Base-by-base conservation (phyloP, 2,888 invertebrate genomes). In the Pristionchus maxplancki region DNA sequence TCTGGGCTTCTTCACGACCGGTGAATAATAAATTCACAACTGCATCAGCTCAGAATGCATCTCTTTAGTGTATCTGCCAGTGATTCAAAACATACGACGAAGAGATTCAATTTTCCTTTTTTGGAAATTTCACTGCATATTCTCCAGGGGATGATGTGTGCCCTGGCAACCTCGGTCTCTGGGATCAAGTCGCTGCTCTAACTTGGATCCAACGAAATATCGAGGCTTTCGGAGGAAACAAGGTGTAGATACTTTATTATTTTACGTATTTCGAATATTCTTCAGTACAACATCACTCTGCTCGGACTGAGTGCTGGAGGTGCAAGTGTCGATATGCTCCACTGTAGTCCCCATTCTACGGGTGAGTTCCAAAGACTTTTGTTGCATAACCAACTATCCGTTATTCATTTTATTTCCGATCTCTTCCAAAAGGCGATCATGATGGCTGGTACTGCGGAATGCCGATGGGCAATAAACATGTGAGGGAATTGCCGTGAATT, bases 1-100 rank as follows among this genome's bases (percentile, higher is more conserved):
- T 67, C 88, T 91, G 1, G 92, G 92, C 0, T 91, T 93, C 71
- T 91, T 89, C 88, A 89, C 91, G 1, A 91, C 91, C 28, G 92
- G 91, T 31, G 24, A 34, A 24, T 15, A 13, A 67, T 64, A 4
- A 20, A 6, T 3, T 28, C 13, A 64, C 11, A 28, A 28, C 31
- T 64, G 6, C 5, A 20, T 17, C 17, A 53, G 24, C 11, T 48
- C 48, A 48, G 28, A 28, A 62, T n/a, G n/a, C n/a, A n/a, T n/a
- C n/a, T n/a, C n/a, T n/a, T n/a, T n/a, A n/a, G n/a, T n/a, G n/a
- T n/a, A n/a, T n/a, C n/a, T n/a, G n/a, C n/a, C n/a, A n/a, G n/a
- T n/a, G n/a, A n/a, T n/a, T n/a, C n/a, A n/a, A n/a, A n/a, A n/a
- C n/a, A n/a, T n/a, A n/a, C n/a, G n/a, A n/a, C n/a, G n/a, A n/a